Percentiles rank a stretch among this genome's conserved stretches.
Conservation (phyloP, 1,140 invertebrate genomes). For the Oedothorax gibbosus region DNA sequence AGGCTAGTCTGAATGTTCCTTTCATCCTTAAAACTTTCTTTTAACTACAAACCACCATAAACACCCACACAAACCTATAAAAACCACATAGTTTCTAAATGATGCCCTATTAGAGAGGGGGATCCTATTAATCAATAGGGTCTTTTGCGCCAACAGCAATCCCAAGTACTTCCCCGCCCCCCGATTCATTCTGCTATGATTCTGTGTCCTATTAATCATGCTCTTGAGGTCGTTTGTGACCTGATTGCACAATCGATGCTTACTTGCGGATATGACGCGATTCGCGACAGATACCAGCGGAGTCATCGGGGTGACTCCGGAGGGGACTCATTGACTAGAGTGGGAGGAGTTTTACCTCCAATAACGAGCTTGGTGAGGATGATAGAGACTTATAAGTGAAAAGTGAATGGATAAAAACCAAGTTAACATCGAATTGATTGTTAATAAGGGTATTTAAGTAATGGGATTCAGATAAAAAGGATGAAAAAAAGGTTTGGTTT, state of each 20-base stretch:
- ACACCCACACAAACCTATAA: too few relatives aligned
- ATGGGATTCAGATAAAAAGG: too few relatives aligned
- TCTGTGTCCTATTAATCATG: conserved; percentile 44
- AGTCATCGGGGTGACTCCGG: not conserved
- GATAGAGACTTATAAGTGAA: too few relatives aligned
- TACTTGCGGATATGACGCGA: not conserved
- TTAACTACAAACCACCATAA: too few relatives aligned
- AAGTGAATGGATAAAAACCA: not conserved
- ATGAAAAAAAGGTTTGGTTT: too few relatives aligned
- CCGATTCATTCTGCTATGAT: conserved; percentile 47
- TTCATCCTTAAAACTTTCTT: too few relatives aligned
- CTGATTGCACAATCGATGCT: conserved; percentile 17
- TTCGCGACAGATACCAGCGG: not conserved
- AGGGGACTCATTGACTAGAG: too few relatives aligned
- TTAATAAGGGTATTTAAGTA: too few relatives aligned
- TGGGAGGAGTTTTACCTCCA: too few relatives aligned
- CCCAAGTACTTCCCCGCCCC: conserved; percentile 48
- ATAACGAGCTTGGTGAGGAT: too few relatives aligned
- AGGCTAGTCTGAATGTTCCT: too few relatives aligned
- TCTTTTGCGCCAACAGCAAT: conserved; percentile 39
- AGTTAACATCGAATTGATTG: not conserved
- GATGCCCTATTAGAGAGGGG: conserved; percentile 38
- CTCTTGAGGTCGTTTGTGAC: conserved; percentile 37
- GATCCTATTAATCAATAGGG: conserved; percentile 33
- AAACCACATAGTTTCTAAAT: conserved; percentile 14